Evolutionary conservation across 2,113 vertebrate species (phyloP), one percentile per base, ranked within the genome.

Genomic region (Pseudonaja textilis): DNA sequence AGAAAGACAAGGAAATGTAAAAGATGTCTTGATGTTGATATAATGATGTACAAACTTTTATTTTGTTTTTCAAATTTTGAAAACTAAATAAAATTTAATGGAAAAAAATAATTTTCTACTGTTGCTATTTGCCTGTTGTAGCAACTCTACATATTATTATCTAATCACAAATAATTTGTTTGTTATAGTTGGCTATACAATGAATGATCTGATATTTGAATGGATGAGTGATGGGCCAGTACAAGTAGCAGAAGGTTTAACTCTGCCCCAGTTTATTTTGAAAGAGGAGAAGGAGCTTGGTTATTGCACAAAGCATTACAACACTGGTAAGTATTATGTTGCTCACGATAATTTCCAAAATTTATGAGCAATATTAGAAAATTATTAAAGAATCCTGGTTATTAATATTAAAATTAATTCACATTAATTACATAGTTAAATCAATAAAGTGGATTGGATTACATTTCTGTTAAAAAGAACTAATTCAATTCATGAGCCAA

Each of bases 191-290:
- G 99, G 99, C 85, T 99, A 99, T 97, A 99, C 99, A 11, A 99
- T 99, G 99, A 99, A 99, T 89, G 99, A 99, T 96, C 96, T 99
- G 97, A 98, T 99, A 96, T 99, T 99, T 93, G 99, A 99, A 97
- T 99, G 99, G 99, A 93, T 99, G 97, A 98, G 98, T 90, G 97
- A 98, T 64, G 98, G 98, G 2, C 98, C 99, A 0, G 99, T 99
- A 88, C 99, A 99, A 97, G 99, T 99, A 47, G 99, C 99, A 3
- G 99, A 99, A 1, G 99, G 99, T 54, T 95, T 99, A 94, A 99
- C 99, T 0, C 97, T 99, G 95, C 99, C 99, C 64, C 99, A 99
- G 96, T 99, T 99, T 97, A 98, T 99, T 94, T 97, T 99, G 97
- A 99, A 98, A 96, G 99, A 99, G 92, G 99, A 99, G 94, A 99